Conservation (phyloP, 2,113 vertebrate genomes). For the Triplophysa rosa region DNA sequence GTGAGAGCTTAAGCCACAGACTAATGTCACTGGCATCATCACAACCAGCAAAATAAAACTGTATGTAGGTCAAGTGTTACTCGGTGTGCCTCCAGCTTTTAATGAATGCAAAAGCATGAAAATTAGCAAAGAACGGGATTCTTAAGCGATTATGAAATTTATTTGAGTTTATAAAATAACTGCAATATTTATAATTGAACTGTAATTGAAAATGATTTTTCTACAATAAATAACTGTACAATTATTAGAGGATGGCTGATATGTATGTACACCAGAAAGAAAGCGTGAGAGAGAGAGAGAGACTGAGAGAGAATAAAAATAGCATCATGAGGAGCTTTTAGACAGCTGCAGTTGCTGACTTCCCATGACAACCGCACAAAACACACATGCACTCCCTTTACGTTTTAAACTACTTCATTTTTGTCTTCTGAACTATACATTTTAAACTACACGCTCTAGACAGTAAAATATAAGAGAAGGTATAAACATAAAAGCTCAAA, state of each 20-base stretch:
- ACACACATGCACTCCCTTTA: background rate
- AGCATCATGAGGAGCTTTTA: slow-evolving; percentile 39
- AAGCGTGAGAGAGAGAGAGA: background rate
- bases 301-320: slow-evolving; percentile 42
- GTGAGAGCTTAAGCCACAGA: slow-evolving; percentile 14
- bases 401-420: background rate
- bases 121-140: slow-evolving; percentile 1
- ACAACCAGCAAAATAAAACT: slow-evolving; percentile 42
- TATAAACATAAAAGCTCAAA: background rate
- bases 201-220: background rate
- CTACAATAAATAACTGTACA: background rate
- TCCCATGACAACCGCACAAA: slow-evolving; percentile 36
- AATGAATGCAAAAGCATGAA: slow-evolving; percentile 40
- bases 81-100: slow-evolving; percentile 2
- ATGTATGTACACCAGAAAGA: background rate
- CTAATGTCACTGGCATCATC: slow-evolving; percentile 11
- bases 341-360: slow-evolving; percentile 51
- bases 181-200: background rate
- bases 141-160: background rate
- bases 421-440: too few relatives aligned
- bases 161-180: background rate
- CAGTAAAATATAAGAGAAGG: background rate
- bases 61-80: slow-evolving; percentile 43
- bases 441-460: background rate
- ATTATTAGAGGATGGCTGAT: background rate